Percentiles rank a stretch among this genome's conserved stretches.
phyloP scores from a whole-genome alignment of 1,140 invertebrate species.

The Lordiphosa mommai region DNA sequence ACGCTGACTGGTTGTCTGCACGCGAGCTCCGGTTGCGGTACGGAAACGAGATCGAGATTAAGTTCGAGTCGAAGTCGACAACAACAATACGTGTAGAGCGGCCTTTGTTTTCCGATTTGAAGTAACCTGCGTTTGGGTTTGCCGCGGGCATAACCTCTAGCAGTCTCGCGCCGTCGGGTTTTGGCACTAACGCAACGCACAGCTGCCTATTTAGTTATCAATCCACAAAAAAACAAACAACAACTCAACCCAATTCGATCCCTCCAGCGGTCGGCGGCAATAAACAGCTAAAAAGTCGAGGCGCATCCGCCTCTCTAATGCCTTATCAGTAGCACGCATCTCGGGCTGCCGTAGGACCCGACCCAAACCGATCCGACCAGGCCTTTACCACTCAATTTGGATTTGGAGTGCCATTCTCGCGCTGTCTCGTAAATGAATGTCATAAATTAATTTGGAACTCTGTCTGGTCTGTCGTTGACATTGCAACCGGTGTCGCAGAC shows the following conservation, averaged over 20 bases:
- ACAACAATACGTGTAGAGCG: background rate
- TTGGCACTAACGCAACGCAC: background rate
- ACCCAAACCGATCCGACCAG: conserved; percentile 3
- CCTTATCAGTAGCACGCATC: conserved; percentile 62
- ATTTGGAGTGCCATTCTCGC: conserved; percentile 55
- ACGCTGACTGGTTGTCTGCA: conserved; percentile 55
- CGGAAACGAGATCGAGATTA: conserved; percentile 15
- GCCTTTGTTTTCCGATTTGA: background rate
- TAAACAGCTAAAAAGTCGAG: conserved; percentile 17
- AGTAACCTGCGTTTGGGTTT: background rate
- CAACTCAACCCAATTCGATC: conserved; percentile 7
- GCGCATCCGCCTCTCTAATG: conserved; percentile 50
- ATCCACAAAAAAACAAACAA: conserved; percentile 6
- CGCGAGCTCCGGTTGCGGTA: conserved; percentile 22
- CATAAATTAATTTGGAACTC: conserved; percentile 69
- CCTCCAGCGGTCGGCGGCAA: conserved; percentile 9
- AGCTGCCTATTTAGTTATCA: conserved; percentile 25
- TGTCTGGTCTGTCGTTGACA: conserved; percentile 22
- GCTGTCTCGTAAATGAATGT: conserved; percentile 75
- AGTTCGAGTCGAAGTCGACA: conserved; percentile 19
- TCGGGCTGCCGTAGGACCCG: conserved; percentile 29
- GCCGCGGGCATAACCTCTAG: background rate
- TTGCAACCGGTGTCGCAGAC: conserved; percentile 30
- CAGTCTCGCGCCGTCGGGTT: conserved; percentile 1
- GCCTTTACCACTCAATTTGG: conserved; percentile 60